These are phyloP conservation scores for Styela clava DNA, from an alignment of 23 tunicate species.

Conservation along the genomic window DNA sequence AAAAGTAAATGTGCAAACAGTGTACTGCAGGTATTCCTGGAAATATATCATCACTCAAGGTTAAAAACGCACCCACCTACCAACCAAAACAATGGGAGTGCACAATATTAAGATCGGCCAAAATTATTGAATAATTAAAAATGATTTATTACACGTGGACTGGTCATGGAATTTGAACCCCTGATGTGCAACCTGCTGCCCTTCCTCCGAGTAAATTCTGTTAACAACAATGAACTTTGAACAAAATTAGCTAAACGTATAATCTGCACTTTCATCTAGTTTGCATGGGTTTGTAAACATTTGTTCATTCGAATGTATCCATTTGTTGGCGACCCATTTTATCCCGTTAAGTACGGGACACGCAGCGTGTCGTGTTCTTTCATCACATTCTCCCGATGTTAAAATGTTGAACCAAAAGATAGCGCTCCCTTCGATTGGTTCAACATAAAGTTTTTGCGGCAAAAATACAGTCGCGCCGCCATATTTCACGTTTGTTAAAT, in stretches of 20 bases:
- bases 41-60: too few relatives aligned
- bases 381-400: constrained; percentile 72
- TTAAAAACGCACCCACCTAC: too few relatives aligned
- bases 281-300: constrained; percentile 55
- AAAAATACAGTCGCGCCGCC: constrained; percentile 81
- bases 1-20: too few relatives aligned
- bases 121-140: too few relatives aligned
- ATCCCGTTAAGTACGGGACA: constrained; percentile 69
- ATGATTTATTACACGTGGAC: too few relatives aligned
- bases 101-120: too few relatives aligned
- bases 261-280: constrained; percentile 21
- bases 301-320: constrained; percentile 87
- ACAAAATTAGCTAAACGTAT: constrained; percentile 31
- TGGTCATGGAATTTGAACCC: too few relatives aligned
- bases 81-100: too few relatives aligned
- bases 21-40: too few relatives aligned
- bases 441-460: constrained; percentile 43
- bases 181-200: too few relatives aligned
- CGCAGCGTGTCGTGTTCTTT: constrained; percentile 85
- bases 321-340: constrained; percentile 58
- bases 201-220: too few relatives aligned
- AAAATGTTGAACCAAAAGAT: constrained; percentile 83
- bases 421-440: constrained; percentile 70
- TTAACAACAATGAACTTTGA: too few relatives aligned
- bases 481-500: constrained; percentile 60